Percentiles rank a stretch among this genome's conserved stretches.
Evolutionary conservation across 2,888 invertebrate species (phyloP).

Genomic region (Odontocolon sp.): DNA sequence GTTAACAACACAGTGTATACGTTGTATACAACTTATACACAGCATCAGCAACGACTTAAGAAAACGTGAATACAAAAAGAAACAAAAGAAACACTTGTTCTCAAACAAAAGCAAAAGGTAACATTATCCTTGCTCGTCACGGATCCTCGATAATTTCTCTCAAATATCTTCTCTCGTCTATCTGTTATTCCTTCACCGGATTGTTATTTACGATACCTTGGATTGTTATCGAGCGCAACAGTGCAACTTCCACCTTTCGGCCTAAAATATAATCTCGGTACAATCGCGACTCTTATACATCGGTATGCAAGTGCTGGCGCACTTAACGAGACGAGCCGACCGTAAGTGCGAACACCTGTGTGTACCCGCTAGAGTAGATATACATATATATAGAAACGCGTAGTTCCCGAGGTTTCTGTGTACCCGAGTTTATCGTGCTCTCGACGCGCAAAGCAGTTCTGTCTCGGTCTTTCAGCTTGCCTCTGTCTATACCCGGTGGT

Average conservation of each 20-base stretch:
- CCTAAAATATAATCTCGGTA: constrained; percentile 54
- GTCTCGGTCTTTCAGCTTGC: constrained; percentile 21
- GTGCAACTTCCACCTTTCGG: constrained; percentile 1
- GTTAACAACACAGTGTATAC: neutral
- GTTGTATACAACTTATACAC: neutral
- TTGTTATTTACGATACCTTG: constrained; percentile 2
- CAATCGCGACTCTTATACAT: constrained; percentile 48
- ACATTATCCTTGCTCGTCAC: constrained; percentile 24
- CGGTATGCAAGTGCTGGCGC: constrained; percentile 54
- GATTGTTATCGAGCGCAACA: constrained; percentile 4
- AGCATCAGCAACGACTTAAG: constrained; percentile 13
- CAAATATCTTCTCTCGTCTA: constrained; percentile 11
- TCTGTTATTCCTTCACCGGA: neutral
- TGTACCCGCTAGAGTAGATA: constrained; percentile 29
- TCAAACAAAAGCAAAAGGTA: constrained; percentile 21
- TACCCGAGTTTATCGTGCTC: constrained; percentile 42
- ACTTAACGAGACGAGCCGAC: constrained; percentile 48
- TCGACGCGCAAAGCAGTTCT: constrained; percentile 21
- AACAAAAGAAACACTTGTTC: constrained; percentile 29
- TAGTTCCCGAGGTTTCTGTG: constrained; percentile 30
- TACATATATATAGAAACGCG: constrained; percentile 1
- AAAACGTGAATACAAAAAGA: constrained; percentile 15
- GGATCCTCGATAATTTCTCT: constrained; percentile 25
- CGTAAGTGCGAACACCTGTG: constrained; percentile 54
- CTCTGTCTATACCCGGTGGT: neutral